phyloP scores from a whole-genome alignment of 1,140 invertebrate species.

The Cydia fagiglandana region DNA sequence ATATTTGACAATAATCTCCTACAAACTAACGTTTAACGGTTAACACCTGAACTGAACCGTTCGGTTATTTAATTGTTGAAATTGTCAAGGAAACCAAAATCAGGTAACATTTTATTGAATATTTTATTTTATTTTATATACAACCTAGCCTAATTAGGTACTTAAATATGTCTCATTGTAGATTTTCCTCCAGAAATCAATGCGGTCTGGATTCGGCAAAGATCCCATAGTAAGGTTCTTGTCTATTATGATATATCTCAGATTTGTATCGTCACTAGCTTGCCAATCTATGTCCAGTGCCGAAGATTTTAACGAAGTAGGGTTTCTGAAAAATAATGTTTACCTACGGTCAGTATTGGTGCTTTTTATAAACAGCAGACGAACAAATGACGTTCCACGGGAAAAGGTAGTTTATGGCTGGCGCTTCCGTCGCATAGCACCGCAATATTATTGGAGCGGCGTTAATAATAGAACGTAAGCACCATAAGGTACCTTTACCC shows the following conservation, averaged over 20 bases:
- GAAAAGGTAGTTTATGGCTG: no score
- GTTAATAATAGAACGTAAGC: no score
- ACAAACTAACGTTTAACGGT: no score
- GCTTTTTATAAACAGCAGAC: not conserved
- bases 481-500: no score
- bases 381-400: not conserved
- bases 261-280: not conserved
- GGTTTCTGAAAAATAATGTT: conserved; percentile 29
- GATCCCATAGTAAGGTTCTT: conserved; percentile 39
- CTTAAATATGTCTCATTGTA: conserved; percentile 35
- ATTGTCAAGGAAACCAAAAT: not conserved
- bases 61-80: no score
- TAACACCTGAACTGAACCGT: no score
- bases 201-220: conserved; percentile 43
- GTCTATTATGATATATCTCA: conserved; percentile 45
- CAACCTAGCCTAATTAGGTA: not conserved
- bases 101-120: not conserved
- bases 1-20: no score
- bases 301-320: conserved; percentile 24
- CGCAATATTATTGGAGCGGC: no score
- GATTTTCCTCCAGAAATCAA: conserved; percentile 45
- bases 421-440: no score
- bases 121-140: not conserved
- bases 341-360: not conserved
- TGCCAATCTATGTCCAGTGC: conserved; percentile 28